Base-by-base conservation (phyloP, 2,888 invertebrate genomes). In the Cetonia aurata region DNA sequence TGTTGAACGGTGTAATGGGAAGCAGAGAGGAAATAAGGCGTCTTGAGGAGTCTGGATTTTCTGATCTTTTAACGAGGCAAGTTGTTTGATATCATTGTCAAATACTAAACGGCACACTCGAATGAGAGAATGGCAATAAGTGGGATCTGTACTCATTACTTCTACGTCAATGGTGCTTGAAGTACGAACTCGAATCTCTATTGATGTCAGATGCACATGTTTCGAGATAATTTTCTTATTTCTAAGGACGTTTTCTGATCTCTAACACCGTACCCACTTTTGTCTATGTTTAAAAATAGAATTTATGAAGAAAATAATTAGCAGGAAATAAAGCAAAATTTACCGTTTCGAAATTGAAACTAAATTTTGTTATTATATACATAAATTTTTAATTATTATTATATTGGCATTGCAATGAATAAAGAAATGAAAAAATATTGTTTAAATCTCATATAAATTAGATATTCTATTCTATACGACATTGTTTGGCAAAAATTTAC, bases 121-220 rank as follows among this genome's bases (percentile, higher is more conserved):
- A 37, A 33, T 48, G 50, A 17, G 48, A 62, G 48, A 62, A 62
- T 62, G 33, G 50, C 37, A 33, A 50, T 62, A 31, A 15, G 31
- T 33, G 62, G 48, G 48, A 48, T 25, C 48, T 37, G 48, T 13
- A 60, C 48, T 60, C 59, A 60, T 60, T 60, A 60, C 62, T 62
- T 33, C 44, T 13, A 62, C 48, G 37, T 62, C 33, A 13, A 62
- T 62, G 48, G 37, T 62, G 13, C 62, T 62, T 25, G 62, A 62
- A 25, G 48, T 33, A 50, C 31, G 50, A 44, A 62, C 50, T 15
- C 62, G 37, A 62, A 9, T 62, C 31, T 3, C 50, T 48, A 50
- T 50, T 62, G 62, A 62, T 15, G 62, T 62, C 62, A 62, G 15
- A 62, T 50, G 48, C 62, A 62, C 48, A 62, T 62, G 62, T 50